Percentiles rank a stretch among this genome's conserved stretches.
Evolutionary conservation across 2,888 invertebrate species (phyloP).

Genomic region (Morpho achilles): DNA sequence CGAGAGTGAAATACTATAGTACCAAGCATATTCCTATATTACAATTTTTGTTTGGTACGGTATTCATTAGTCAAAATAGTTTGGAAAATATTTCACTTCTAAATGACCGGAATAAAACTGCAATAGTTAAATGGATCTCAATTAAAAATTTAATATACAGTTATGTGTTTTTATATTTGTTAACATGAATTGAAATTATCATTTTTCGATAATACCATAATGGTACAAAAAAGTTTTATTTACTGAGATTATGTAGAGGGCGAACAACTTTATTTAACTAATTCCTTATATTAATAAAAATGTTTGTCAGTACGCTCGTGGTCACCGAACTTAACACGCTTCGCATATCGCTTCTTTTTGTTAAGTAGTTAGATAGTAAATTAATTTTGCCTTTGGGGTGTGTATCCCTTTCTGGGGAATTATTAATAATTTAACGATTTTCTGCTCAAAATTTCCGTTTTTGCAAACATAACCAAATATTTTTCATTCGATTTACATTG

Average conservation of each 20-base stretch:
- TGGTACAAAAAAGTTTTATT: too few species aligned
- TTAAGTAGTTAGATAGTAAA: constrained; percentile 64
- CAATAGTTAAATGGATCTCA: too few species aligned
- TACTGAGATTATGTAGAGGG: background rate
- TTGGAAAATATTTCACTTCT: too few species aligned
- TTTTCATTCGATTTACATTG: background rate
- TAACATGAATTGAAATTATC: too few species aligned
- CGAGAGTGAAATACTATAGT: too few species aligned
- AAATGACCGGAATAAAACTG: too few species aligned
- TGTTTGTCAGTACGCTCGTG: constrained; percentile 1
- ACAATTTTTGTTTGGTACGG: too few species aligned
- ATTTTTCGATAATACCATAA: too few species aligned
- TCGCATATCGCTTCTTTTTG: constrained; percentile 46
- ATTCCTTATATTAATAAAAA: background rate
- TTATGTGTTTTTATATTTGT: too few species aligned
- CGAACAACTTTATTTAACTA: background rate
- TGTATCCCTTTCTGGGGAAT: background rate
- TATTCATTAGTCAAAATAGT: too few species aligned
- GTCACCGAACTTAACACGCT: constrained; percentile 32
- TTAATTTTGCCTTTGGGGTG: constrained; percentile 41
- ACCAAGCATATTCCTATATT: too few species aligned
- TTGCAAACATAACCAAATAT: constrained; percentile 9
- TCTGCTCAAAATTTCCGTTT: constrained; percentile 8
- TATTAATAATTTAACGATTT: background rate
- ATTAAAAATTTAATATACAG: too few species aligned